Evolutionary conservation across 1,140 invertebrate genomes (phyloP), one percentile per base, ranked within the genome.

Genomic region (Gonioctena quinquepunctata): DNA sequence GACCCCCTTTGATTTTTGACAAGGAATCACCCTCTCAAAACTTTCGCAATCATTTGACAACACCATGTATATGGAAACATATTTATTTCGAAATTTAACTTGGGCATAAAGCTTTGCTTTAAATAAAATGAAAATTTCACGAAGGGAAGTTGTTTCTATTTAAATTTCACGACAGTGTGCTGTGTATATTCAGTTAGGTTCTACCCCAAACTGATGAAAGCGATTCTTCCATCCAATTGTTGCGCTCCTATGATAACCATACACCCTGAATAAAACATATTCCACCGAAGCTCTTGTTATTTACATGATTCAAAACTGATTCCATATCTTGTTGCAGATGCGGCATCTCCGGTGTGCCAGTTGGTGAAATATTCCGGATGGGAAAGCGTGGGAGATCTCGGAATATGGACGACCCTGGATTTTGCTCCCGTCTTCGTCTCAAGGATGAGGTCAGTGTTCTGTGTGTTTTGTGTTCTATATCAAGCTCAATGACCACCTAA

Each of bases 331-430:
- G 74, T 82, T 84, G 23, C 80, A 84, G 83, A 81, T 71, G 70
- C 79, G 61, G 81, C 83, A n/a, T 81, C 80, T 11, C 83, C 83
- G 8, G 76, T 81, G 50, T 84, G 83, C 62, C 80, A 80, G 21
- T 70, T 83, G 21, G 80, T 84, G 69, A 84, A 84, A 72, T 84
- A 84, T 71, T 72, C 78, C 16, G 78, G 79, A 11, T 84, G 83
- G 83, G 76, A 76, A 49, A 82, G 83, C 19, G 70, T 84, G 13
- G 70, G 80, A 7, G 82, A 84, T 70, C 72, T 84, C 21, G 82
- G 82, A 4, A 70, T 84, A 54, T 83, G 79, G 82, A 76, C 80
- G 8, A 77, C 76, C 7, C 71, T 84, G n/a, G 83, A 84, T 28
- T 77, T 84, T 26, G 81, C 83, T 13, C 83, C 81, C 13, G 74